Evolutionary conservation across 2,888 invertebrate species (phyloP).

Genomic region (Tineola bisselliella): DNA sequence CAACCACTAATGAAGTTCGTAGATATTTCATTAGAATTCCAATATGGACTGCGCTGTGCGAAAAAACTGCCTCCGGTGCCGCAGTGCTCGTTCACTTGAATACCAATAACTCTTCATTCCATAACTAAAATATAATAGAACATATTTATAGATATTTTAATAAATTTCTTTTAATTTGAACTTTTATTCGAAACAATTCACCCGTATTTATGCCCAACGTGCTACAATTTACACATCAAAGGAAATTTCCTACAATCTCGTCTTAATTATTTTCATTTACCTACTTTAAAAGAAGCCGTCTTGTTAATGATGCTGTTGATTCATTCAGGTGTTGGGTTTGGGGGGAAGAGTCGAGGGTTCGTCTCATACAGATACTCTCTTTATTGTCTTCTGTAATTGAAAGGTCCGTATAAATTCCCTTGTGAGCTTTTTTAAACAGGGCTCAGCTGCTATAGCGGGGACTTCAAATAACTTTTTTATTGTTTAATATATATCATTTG

Average conservation of each 20-base stretch:
- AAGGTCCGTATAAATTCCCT: slow-evolving; percentile 49
- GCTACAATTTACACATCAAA: slow-evolving; percentile 6
- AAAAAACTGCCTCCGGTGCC: not conserved
- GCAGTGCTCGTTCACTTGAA: not conserved
- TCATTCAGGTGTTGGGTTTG: slow-evolving; percentile 20
- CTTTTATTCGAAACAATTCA: not conserved
- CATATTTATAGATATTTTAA: not conserved
- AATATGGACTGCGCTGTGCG: not conserved
- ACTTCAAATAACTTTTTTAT: slow-evolving; percentile 39
- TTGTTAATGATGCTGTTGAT: slow-evolving; percentile 20
- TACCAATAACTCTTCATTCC: not conserved
- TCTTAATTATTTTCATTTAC: slow-evolving; percentile 10
- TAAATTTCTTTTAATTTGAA: not conserved
- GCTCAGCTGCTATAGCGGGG: slow-evolving; percentile 37
- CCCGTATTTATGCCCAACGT: not conserved
- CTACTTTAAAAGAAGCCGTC: slow-evolving; percentile 8
- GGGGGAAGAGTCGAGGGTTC: not conserved
- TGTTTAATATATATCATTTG: slow-evolving; percentile 15
- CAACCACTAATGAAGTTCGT: not conserved
- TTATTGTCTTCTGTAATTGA: slow-evolving; percentile 62
- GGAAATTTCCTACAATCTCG: not conserved
- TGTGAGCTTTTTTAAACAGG: slow-evolving; percentile 43
- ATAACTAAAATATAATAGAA: not conserved
- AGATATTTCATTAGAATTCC: not conserved
- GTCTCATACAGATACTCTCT: slow-evolving; percentile 40